phyloP scores from a whole-genome alignment of 2,888 invertebrate species.

The Eilema caniola region DNA sequence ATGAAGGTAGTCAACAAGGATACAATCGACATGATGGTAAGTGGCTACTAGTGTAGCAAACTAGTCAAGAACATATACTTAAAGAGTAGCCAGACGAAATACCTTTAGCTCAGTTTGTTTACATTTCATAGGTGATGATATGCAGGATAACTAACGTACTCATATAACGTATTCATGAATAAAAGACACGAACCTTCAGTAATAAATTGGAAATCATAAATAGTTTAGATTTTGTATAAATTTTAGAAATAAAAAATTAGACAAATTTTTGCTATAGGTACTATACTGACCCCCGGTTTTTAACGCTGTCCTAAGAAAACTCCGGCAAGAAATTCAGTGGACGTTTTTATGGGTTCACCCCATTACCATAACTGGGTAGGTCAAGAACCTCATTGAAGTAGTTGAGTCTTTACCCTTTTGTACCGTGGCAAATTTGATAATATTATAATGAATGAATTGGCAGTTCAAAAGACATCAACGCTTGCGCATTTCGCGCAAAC shows the following conservation, averaged over 20 bases:
- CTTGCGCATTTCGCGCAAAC: not conserved
- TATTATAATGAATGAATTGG: not conserved
- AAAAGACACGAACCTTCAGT: not conserved
- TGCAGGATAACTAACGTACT: not conserved
- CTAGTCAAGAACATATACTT: too few relatives aligned
- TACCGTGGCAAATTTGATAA: not conserved
- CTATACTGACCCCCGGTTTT: not conserved
- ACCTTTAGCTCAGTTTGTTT: not conserved
- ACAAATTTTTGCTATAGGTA: not conserved
- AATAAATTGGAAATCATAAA: too few relatives aligned
- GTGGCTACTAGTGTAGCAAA: not conserved
- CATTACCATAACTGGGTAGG: not conserved
- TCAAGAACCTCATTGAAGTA: not conserved
- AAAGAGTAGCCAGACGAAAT: not conserved
- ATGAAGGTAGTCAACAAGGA: too few relatives aligned
- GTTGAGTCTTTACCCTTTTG: not conserved
- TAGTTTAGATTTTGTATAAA: too few relatives aligned
- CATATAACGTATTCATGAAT: not conserved
- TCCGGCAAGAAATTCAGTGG: not conserved
- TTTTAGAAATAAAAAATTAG: not conserved
- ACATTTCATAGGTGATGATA: not conserved
- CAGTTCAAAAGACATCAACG: constrained; percentile 11
- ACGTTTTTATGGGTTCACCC: not conserved
- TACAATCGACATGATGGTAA: not conserved
- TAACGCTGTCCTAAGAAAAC: not conserved